phyloP scores from a whole-genome alignment of 2,113 vertebrate species.

The Pristiophorus japonicus region DNA sequence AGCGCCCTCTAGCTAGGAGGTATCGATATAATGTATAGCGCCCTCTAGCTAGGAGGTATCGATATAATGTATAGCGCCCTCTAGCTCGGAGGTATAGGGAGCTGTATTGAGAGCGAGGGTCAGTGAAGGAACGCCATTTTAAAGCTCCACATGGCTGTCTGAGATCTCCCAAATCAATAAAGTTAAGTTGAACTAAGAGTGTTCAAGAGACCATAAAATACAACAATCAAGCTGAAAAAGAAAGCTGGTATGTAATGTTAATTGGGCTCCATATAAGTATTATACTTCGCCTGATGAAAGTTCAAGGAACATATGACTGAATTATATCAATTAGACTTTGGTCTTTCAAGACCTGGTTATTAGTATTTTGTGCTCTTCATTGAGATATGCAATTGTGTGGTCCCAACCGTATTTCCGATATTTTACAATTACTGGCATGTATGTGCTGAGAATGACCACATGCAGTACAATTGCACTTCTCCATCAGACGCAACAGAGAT shows the following conservation, averaged over 20 bases:
- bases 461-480: background rate
- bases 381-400: background rate
- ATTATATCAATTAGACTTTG: background rate
- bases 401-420: background rate
- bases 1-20: too few species aligned
- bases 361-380: background rate
- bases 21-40: too few species aligned
- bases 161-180: too few species aligned
- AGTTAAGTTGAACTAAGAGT: too few species aligned
- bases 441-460: background rate
- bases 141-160: too few species aligned
- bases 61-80: too few species aligned
- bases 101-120: too few species aligned
- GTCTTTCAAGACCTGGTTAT: background rate
- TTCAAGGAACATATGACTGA: background rate
- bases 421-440: background rate
- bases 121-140: too few species aligned
- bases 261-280: background rate
- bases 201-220: too few species aligned
- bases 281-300: background rate
- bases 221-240: too few species aligned
- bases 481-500: background rate
- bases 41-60: too few species aligned
- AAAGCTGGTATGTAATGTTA: background rate
- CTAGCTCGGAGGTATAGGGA: too few species aligned